Evolutionary conservation across 1,140 invertebrate species (phyloP).

Genomic region (Bicyclus anynana): DNA sequence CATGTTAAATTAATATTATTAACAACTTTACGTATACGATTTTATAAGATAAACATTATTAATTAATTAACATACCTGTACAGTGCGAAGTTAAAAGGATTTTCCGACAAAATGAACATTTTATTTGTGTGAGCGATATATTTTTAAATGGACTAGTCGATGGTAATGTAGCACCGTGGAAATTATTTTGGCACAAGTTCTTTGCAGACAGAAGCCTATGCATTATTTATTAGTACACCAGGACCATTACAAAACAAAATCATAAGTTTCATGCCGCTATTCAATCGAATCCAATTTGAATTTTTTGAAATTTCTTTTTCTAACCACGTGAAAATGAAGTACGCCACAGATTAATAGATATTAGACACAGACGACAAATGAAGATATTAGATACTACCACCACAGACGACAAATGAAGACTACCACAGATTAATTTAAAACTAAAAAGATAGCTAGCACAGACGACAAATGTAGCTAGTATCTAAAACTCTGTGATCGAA

Average conservation of each 20-base stretch:
- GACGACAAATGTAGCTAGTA: no score
- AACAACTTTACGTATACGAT: not conserved
- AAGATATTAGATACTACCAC: no score
- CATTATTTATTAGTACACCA: conserved; percentile 44
- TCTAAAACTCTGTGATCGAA: no score
- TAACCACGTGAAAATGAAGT: conserved; percentile 66
- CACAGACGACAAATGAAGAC: no score
- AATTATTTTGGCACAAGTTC: conserved; percentile 56
- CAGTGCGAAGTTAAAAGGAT: conserved; percentile 44
- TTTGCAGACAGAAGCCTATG: conserved; percentile 58
- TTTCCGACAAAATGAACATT: conserved; percentile 67
- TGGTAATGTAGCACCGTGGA: conserved; percentile 42
- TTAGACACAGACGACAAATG: not conserved
- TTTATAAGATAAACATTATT: no score
- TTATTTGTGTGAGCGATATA: conserved; percentile 43
- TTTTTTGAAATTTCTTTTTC: no score
- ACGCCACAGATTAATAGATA: conserved; percentile 2
- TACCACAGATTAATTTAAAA: no score
- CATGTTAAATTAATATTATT: not conserved
- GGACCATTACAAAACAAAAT: conserved; percentile 23
- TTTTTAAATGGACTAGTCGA: conserved; percentile 41
- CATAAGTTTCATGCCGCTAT: conserved; percentile 42
- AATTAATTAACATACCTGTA: conserved; percentile 38
- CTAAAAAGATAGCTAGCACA: no score
- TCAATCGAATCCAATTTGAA: no score